Evolutionary conservation across 2,888 invertebrate genomes (phyloP).

Genomic region (Stictocephala bisonia): DNA sequence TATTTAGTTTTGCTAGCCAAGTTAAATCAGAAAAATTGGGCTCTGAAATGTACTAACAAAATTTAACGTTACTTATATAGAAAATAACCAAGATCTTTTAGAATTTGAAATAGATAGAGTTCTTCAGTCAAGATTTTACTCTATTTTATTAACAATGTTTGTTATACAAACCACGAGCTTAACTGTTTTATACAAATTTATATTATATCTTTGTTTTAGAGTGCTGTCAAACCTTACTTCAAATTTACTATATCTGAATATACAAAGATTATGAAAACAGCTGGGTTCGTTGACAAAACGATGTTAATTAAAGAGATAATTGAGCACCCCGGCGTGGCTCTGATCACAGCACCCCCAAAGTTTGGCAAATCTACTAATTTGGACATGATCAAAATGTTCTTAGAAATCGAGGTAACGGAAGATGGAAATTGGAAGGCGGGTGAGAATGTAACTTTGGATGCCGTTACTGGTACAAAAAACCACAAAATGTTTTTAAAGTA

Average conservation of each 20-base stretch:
- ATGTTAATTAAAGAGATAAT: slow-evolving; percentile 1
- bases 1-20: too few relatives aligned
- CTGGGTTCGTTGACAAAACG: slow-evolving; percentile 26
- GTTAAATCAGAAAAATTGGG: too few relatives aligned
- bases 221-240: neutral
- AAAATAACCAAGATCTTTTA: too few relatives aligned
- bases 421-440: neutral
- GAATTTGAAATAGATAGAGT: too few relatives aligned
- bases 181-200: too few relatives aligned
- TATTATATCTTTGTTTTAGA: neutral
- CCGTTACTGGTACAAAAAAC: neutral
- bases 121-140: too few relatives aligned
- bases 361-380: slow-evolving; percentile 32
- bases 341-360: neutral
- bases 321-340: neutral
- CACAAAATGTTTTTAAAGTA: slow-evolving; percentile 12
- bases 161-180: too few relatives aligned
- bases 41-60: too few relatives aligned
- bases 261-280: neutral
- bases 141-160: too few relatives aligned
- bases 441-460: neutral
- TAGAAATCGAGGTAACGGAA: neutral
- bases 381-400: slow-evolving; percentile 21
- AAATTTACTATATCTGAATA: neutral
- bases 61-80: too few relatives aligned